Percentiles rank a stretch among this genome's conserved stretches.
Conservation (phyloP, 2,113 vertebrate genomes). For the Tichodroma muraria region DNA sequence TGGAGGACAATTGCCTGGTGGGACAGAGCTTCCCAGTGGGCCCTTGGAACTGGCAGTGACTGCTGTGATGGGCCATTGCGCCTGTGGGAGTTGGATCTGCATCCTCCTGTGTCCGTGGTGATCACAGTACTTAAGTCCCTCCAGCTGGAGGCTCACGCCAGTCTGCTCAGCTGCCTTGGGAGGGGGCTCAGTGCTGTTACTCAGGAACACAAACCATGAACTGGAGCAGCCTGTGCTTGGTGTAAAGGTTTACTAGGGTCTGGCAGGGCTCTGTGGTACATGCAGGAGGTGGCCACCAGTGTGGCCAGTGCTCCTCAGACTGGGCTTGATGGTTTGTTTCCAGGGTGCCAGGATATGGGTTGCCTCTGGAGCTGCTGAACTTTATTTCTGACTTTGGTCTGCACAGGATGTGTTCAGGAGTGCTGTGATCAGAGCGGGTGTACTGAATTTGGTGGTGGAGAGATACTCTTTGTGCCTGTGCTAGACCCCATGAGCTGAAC, state of each 20-base stretch:
- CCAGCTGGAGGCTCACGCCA: neutral
- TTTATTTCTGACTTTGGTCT: neutral
- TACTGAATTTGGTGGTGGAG: neutral
- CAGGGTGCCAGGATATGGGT: neutral
- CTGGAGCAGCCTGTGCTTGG: neutral
- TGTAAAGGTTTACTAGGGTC: neutral
- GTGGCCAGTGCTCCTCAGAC: neutral
- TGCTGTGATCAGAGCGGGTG: neutral
- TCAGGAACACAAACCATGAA: neutral
- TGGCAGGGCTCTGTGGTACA: neutral
- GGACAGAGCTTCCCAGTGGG: neutral
- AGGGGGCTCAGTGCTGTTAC: neutral
- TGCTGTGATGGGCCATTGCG: neutral
- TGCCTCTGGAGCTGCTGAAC: neutral
- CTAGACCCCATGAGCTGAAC: neutral
- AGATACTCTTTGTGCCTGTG: neutral
- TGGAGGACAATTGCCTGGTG: neutral
- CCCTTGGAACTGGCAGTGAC: neutral
- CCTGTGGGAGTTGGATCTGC: neutral
- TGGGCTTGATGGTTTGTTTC: neutral
- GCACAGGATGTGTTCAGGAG: neutral
- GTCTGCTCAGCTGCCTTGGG: accelerated
- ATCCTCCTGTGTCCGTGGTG: accelerated
- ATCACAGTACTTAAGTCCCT: neutral
- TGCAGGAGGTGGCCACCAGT: neutral